Conservation (phyloP, 2,113 vertebrate genomes). For the Trogon melanurus region DNA sequence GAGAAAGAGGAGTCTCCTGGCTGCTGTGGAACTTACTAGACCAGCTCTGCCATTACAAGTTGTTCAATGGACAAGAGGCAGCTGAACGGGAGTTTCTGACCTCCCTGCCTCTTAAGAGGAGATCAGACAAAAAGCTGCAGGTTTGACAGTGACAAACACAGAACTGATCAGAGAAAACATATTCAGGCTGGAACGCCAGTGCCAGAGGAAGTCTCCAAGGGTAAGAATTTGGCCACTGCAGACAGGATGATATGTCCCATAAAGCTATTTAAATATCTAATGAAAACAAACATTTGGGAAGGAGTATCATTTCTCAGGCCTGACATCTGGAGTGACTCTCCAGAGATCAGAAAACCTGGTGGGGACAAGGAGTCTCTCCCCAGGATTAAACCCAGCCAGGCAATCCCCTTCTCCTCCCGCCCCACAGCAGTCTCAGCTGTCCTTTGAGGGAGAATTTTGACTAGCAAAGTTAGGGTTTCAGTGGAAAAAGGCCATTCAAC, state of each 20-base stretch:
- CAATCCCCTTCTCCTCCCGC: neutral
- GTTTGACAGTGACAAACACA: neutral
- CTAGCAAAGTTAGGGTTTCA: neutral
- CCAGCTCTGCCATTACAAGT: neutral
- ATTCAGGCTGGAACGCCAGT: neutral
- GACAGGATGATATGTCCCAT: neutral
- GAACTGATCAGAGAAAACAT: neutral
- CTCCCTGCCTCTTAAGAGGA: neutral
- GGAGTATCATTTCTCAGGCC: neutral
- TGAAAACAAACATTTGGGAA: neutral
- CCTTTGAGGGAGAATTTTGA: neutral
- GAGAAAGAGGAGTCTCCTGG: neutral
- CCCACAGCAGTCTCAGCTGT: neutral
- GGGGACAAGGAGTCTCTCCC: neutral
- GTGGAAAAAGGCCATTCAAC: neutral
- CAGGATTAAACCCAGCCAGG: neutral
- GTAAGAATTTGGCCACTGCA: neutral
- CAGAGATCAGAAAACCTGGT: neutral
- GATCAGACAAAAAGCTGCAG: neutral
- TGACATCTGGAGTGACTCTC: neutral
- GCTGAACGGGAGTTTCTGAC: neutral
- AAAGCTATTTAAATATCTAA: conserved; percentile 25
- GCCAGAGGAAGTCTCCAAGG: neutral
- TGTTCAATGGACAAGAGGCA: neutral
- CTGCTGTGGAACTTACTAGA: neutral